Evolutionary conservation across 2,113 vertebrate species (phyloP).

Genomic region (Chiloscyllium plagiosum): DNA sequence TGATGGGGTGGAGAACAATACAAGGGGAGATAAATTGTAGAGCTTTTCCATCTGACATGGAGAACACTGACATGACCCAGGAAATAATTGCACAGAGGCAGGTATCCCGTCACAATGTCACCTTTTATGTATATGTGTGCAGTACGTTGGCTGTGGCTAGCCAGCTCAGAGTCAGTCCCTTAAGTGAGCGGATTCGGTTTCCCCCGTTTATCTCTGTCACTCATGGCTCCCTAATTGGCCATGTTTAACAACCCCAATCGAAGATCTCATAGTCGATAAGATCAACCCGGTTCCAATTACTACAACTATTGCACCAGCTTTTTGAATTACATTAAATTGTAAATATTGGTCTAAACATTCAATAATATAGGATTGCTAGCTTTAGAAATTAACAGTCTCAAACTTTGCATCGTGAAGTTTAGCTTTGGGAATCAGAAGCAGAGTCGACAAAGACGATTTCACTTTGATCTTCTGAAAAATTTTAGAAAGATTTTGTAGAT

Average conservation of each 20-base stretch:
- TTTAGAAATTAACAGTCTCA: background rate
- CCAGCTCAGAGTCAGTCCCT: too few species aligned
- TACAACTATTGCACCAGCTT: background rate
- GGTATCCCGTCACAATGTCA: too few species aligned
- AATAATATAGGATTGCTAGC: background rate
- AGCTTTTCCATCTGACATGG: background rate
- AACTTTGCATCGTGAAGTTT: background rate
- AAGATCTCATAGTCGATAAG: too few species aligned
- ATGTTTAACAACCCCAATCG: too few species aligned
- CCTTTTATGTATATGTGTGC: too few species aligned
- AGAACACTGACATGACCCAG: background rate
- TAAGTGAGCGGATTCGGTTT: too few species aligned
- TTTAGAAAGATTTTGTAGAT: background rate
- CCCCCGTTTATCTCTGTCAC: too few species aligned
- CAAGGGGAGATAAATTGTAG: background rate
- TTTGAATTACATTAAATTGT: background rate
- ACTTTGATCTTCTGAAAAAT: background rate
- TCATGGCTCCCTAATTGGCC: too few species aligned
- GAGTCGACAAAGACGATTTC: background rate
- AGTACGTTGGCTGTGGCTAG: too few species aligned
- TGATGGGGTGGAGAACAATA: background rate
- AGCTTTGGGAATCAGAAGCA: background rate
- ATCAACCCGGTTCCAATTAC: too few species aligned
- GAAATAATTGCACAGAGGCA: too few species aligned
- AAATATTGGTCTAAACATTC: background rate